Conservation (phyloP, 2,113 vertebrate genomes). For the Siniperca chuatsi region DNA sequence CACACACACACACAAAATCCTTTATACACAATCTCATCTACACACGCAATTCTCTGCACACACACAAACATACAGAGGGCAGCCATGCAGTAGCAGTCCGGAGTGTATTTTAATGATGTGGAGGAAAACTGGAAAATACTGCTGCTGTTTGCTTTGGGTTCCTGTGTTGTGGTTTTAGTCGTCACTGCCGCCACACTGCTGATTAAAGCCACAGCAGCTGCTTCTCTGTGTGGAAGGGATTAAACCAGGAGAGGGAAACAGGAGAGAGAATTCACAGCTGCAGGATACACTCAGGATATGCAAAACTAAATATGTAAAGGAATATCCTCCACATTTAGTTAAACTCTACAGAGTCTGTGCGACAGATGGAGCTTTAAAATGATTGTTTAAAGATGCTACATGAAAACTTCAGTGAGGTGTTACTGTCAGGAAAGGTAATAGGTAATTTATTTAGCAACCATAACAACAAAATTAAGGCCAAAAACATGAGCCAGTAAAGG, state of each 20-base stretch:
- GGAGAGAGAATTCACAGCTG: not conserved
- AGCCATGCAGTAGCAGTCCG: not conserved
- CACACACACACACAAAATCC: not conserved
- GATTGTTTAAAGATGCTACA: not conserved
- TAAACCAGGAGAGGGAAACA: slow-evolving; percentile 1
- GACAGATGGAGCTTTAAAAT: not conserved
- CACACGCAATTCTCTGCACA: not conserved
- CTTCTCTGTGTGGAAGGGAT: slow-evolving; percentile 1
- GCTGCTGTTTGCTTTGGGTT: slow-evolving; percentile 14
- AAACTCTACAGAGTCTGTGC: not conserved
- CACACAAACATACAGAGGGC: not conserved
- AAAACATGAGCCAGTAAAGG: not conserved
- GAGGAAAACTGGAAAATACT: not conserved
- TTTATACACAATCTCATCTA: not conserved
- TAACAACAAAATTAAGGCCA: not conserved
- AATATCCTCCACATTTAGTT: not conserved
- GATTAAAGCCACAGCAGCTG: slow-evolving; percentile 28
- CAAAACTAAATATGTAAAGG: not conserved
- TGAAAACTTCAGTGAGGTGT: not conserved
- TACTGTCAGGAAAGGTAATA: not conserved
- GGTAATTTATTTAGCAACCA: too few relatives aligned
- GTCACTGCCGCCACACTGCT: not conserved
- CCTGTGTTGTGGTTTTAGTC: slow-evolving; percentile 3
- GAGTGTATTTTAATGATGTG: slow-evolving; percentile 25
- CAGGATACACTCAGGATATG: not conserved